Conservation (phyloP, 1,140 invertebrate genomes). For the Pogonomyrmex barbatus region DNA sequence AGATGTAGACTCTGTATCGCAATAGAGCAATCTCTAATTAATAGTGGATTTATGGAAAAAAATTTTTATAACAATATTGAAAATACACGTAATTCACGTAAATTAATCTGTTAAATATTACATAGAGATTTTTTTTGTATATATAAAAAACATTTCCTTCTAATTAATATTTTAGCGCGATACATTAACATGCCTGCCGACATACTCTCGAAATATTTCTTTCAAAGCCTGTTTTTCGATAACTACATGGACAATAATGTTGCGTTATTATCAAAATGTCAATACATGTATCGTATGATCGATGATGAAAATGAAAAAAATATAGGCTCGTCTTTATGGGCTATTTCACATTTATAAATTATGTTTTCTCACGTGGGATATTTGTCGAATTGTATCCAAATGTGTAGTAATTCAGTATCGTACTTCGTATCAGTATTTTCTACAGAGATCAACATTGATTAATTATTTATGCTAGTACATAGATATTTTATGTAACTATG, state of each 20-base stretch:
- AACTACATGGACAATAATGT: constrained; percentile 29
- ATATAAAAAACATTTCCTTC: neutral
- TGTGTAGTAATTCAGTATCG: constrained; percentile 67
- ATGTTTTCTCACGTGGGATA: constrained; percentile 30
- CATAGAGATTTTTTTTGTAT: neutral
- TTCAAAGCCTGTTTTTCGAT: constrained; percentile 15
- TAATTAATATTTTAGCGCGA: constrained; percentile 2
- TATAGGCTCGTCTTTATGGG: constrained; percentile 1
- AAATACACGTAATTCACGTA: neutral
- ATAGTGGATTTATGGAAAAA: neutral
- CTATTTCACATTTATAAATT: constrained; percentile 8
- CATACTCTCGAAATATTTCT: neutral
- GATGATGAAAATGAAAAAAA: constrained; percentile 21
- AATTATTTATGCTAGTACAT: constrained; percentile 61
- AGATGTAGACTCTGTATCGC: constrained; percentile 18
- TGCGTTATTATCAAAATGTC: constrained; percentile 22
- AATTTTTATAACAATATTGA: constrained; percentile 43
- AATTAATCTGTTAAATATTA: neutral
- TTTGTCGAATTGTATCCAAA: constrained; percentile 25
- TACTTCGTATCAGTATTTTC: neutral
- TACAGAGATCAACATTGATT: constrained; percentile 32
- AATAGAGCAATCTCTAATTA: constrained; percentile 12
- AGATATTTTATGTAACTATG: constrained; percentile 44
- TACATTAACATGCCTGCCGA: constrained; percentile 6
- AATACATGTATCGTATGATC: neutral